Percentiles rank a stretch among this genome's conserved stretches.
Evolutionary conservation across 2,888 invertebrate species (phyloP).

Genomic region (Steinernema hermaphroditum): DNA sequence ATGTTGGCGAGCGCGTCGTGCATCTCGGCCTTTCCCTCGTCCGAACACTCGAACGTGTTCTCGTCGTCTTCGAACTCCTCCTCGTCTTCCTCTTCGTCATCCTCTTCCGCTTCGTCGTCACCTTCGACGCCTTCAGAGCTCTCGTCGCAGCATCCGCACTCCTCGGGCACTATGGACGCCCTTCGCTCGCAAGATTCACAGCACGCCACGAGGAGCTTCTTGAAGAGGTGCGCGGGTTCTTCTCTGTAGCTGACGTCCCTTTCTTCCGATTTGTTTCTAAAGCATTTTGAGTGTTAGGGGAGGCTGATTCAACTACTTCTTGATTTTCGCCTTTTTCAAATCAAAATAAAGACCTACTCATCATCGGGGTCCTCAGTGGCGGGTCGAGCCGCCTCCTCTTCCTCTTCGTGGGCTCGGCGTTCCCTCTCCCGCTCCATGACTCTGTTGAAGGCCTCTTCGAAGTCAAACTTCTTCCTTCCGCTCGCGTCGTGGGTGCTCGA

Average conservation of each 20-base stretch:
- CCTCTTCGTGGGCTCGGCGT: conserved; percentile 21
- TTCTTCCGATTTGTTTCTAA: background rate
- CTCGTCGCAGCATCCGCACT: conserved; percentile 34
- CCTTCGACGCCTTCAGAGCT: background rate
- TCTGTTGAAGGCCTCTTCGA: conserved; percentile 44
- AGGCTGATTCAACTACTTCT: no score
- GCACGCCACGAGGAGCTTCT: conserved; percentile 60
- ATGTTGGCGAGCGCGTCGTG: conserved; percentile 63
- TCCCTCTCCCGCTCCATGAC: conserved; percentile 48
- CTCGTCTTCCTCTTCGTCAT: conserved; percentile 45
- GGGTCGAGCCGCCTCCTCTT: background rate
- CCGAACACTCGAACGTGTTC: conserved; percentile 59
- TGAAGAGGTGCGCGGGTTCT: conserved; percentile 37
- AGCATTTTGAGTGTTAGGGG: background rate
- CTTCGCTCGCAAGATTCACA: conserved; percentile 65
- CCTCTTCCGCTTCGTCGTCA: conserved; percentile 29
- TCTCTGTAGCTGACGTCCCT: background rate
- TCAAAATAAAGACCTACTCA: no score
- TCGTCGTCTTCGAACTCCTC: conserved; percentile 49
- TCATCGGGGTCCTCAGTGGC: background rate
- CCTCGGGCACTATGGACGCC: conserved; percentile 44
- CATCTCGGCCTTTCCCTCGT: conserved; percentile 62
- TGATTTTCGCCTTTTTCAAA: no score
- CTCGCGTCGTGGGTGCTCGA: background rate
- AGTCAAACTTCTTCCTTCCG: conserved; percentile 42